A percentile compares a stretch with the other conserved stretches of the same genome.
Conservation (phyloP, 2,888 invertebrate genomes). For the Eutolmus rufibarbis region DNA sequence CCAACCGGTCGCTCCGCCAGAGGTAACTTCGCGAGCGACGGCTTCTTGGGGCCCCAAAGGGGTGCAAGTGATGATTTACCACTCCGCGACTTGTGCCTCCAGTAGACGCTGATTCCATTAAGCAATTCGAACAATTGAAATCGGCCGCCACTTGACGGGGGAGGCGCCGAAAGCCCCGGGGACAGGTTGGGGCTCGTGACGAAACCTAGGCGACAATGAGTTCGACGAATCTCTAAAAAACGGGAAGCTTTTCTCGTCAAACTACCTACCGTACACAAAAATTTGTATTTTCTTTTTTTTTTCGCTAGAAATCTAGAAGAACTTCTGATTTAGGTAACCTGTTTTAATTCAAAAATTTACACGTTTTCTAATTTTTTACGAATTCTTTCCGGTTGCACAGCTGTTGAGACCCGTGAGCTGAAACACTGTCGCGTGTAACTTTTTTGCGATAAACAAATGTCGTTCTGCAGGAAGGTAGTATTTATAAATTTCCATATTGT, state of each 20-base stretch:
- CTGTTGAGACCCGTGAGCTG: neutral
- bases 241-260: constrained; percentile 2
- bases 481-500: neutral
- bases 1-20: neutral
- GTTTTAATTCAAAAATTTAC: neutral
- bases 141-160: neutral
- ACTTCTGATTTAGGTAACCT: neutral
- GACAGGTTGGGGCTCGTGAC: neutral
- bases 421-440: neutral
- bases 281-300: too few relatives aligned
- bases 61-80: neutral
- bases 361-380: neutral
- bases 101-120: neutral
- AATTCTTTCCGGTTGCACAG: neutral
- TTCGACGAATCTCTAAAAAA: neutral
- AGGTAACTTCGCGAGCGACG: neutral
- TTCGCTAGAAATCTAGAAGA: neutral
- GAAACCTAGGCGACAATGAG: neutral
- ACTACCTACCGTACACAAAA: neutral
- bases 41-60: neutral
- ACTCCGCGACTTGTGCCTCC: neutral
- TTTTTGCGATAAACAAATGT: neutral
- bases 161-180: neutral
- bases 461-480: neutral
- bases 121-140: neutral